Conservation (phyloP, 2,113 vertebrate species). For the Heptranchias perlo region DNA sequence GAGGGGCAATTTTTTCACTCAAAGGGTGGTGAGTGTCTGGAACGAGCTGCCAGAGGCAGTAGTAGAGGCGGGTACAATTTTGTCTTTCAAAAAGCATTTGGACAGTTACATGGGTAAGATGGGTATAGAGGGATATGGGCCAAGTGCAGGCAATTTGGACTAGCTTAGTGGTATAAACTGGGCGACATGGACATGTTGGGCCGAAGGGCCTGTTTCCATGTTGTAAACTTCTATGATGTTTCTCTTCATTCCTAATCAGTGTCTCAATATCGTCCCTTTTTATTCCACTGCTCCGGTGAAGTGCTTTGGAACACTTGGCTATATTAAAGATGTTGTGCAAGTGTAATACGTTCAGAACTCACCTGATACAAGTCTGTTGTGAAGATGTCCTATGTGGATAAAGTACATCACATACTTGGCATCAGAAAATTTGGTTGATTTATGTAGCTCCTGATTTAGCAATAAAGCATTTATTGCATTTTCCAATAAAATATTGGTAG, state of each 20-base stretch:
- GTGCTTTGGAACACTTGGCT: neutral
- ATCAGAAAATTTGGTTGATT: neutral
- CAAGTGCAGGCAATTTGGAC: no score
- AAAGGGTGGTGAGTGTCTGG: no score
- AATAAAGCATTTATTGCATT: neutral
- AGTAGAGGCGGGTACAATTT: no score
- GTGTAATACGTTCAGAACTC: neutral
- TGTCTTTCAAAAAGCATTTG: no score
- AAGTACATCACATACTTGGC: neutral
- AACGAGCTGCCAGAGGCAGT: no score
- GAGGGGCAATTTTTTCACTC: no score
- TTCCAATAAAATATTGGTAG: neutral
- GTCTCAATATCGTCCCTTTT: neutral
- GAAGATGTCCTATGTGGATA: neutral
- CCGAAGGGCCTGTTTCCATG: no score
- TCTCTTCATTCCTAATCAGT: neutral
- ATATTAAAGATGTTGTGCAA: neutral
- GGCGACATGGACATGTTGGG: no score
- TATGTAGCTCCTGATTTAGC: neutral
- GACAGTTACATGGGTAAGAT: no score
- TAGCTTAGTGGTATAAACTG: no score
- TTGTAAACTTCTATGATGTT: neutral
- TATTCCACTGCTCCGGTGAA: neutral
- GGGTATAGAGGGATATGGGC: no score
- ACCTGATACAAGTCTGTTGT: neutral